Base-by-base conservation (phyloP, 2,113 vertebrate species). In the Collichthys lucidus region DNA sequence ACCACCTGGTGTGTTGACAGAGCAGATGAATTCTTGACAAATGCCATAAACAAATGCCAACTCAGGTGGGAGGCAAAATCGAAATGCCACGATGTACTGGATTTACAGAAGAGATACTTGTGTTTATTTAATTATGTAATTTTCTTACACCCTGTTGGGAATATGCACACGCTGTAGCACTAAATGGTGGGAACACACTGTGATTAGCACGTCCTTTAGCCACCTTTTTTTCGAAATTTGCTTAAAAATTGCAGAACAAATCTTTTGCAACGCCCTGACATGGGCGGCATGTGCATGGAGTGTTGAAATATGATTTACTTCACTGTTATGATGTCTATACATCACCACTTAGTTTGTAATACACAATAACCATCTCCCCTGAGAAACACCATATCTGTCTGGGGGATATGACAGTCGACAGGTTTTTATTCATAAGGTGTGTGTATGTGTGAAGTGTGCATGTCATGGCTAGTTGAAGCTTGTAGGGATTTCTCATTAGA, bases 21-120 rank as follows among this genome's bases (percentile, higher is more conserved):
- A 70, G 35, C 40, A 64, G 67, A 77, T 59, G n/a, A 79, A 84
- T 67, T 86, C 59, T 62, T 24, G 70, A 84, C 77, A 84, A 77
- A 79, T 77, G 69, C 61, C 66, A 60, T 31, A 63, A 35, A 78
- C 52, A 74, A 84, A 89, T 74, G 62, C 50, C 74, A 78, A 73
- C 57, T 78, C 61, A 80, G 63, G 67, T 73, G 52, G 75, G 82
- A 76, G 24, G 74, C 42, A 71, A 62, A 68, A 55, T 31, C 50
- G 10, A 86, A 88, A 88, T 74, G 47, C 77, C 84, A 77, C 11
- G 17, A 74, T 59, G 71, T 67, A n/a, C 35, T 5, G 0, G 50
- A 55, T 68, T 73, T 64, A 66, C 24, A 26, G 22, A 49, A 10
- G 22, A 79, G 64, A 73, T 53, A 16, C 47, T 31, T 11, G 12